phyloP scores from a whole-genome alignment of 2,797 vertebrate genomes.

The Bradypus variegatus region DNA sequence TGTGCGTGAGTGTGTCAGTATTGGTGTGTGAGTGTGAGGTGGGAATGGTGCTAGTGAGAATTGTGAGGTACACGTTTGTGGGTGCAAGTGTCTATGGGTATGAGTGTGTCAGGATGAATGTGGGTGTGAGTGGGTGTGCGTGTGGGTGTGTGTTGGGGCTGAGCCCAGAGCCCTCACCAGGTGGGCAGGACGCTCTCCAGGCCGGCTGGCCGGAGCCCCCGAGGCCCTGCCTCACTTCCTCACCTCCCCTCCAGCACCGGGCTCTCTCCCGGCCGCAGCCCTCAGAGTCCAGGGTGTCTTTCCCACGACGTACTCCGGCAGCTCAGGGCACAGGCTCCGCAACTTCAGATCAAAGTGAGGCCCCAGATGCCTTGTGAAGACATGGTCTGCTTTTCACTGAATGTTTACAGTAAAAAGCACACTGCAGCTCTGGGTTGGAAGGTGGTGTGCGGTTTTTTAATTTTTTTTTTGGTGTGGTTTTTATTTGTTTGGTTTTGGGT shows the following conservation, averaged over 20 bases:
- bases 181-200: not conserved
- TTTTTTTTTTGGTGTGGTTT: not conserved
- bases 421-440: not conserved
- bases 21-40: not conserved
- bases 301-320: not conserved
- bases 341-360: not conserved
- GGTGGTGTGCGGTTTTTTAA: no score
- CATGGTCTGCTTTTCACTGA: accelerated
- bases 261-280: not conserved
- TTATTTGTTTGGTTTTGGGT: no score
- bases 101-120: not conserved
- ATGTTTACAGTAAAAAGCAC: not conserved
- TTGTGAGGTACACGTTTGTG: no score
- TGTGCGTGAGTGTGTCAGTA: not conserved
- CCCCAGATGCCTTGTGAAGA: no score
- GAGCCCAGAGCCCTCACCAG: not conserved
- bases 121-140: not conserved
- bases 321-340: not conserved
- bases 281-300: no score
- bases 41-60: not conserved
- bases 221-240: no score
- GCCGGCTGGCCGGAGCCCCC: not conserved
- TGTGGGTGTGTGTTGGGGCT: not conserved
- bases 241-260: not conserved
- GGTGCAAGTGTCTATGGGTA: not conserved